A percentile compares a stretch with the other conserved stretches of the same genome.
Evolutionary conservation across 2,888 invertebrate species (phyloP).

Genomic region (Beris chalybata): DNA sequence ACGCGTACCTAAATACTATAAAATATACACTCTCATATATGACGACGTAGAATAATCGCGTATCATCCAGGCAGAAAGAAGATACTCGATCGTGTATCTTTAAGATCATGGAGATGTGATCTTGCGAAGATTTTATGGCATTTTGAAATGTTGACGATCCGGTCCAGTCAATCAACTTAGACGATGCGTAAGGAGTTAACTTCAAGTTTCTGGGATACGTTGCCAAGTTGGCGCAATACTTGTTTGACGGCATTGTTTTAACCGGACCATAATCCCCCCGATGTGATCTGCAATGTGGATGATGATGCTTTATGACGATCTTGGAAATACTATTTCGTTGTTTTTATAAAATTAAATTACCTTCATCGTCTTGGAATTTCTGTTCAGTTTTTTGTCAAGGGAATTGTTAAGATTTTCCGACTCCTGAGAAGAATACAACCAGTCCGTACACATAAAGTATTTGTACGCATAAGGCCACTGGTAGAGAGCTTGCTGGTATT

Average conservation of each 20-base stretch:
- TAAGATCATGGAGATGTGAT: too few species aligned
- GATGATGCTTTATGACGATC: not conserved
- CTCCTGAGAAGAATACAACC: not conserved
- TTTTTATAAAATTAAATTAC: conserved; percentile 13
- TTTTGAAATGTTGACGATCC: conserved; percentile 33
- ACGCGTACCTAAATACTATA: too few species aligned
- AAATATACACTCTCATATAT: too few species aligned
- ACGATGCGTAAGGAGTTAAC: conserved; percentile 33
- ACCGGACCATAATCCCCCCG: conserved; percentile 19
- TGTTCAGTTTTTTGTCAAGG: conserved; percentile 12
- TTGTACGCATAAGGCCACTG: too few species aligned
- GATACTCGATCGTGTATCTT: too few species aligned
- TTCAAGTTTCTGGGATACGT: conserved; percentile 12
- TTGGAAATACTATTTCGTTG: not conserved
- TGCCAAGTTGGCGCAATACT: conserved; percentile 33
- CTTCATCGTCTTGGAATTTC: conserved; percentile 18
- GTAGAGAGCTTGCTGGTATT: too few species aligned
- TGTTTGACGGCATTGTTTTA: conserved; percentile 35
- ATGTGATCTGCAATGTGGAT: conserved; percentile 13
- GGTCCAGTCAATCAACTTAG: conserved; percentile 38
- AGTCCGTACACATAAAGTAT: too few species aligned
- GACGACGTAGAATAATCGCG: too few species aligned
- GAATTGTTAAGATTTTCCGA: conserved; percentile 3
- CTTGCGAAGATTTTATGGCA: conserved; percentile 28
- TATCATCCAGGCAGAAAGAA: too few species aligned